Percentiles rank a stretch among this genome's conserved stretches.
Conservation (phyloP, 1,140 invertebrate genomes). For the Cryptotermes secundus region DNA sequence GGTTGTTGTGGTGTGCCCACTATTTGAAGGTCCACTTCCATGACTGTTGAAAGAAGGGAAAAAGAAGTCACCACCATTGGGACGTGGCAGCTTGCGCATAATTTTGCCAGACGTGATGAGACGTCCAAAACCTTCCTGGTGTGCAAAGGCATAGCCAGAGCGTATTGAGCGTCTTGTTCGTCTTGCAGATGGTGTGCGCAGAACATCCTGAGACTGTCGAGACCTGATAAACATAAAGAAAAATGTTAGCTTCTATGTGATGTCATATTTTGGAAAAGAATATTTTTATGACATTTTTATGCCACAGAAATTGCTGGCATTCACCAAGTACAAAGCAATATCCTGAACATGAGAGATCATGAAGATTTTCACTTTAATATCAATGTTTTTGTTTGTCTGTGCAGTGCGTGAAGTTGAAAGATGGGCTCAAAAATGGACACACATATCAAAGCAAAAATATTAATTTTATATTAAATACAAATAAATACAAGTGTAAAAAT, state of each 20-base stretch:
- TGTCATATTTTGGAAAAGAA: too few relatives aligned
- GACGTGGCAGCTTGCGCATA: slow-evolving; percentile 81
- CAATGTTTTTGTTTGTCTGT: too few relatives aligned
- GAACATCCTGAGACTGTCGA: slow-evolving; percentile 70
- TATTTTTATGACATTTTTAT: too few relatives aligned
- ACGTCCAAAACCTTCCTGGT: slow-evolving; percentile 94
- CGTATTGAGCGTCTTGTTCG: slow-evolving; percentile 85
- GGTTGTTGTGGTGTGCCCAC: neutral
- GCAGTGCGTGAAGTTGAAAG: too few relatives aligned
- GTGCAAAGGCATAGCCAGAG: slow-evolving; percentile 98
- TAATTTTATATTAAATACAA: too few relatives aligned
- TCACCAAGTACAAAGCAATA: too few relatives aligned
- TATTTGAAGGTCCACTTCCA: slow-evolving; percentile 23
- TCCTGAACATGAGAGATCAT: too few relatives aligned
- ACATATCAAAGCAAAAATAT: too few relatives aligned
- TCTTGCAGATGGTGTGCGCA: slow-evolving; percentile 82
- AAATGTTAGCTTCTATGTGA: neutral
- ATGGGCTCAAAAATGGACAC: too few relatives aligned
- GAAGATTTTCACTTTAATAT: too few relatives aligned
- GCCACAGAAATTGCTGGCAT: too few relatives aligned
- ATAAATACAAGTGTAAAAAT: too few relatives aligned
- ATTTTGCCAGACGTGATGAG: slow-evolving; percentile 98
- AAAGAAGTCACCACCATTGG: slow-evolving; percentile 38
- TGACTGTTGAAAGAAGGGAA: slow-evolving; percentile 24
- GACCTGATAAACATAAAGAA: slow-evolving; percentile 50